Evolutionary conservation across 2,888 invertebrate genomes (phyloP).

Genomic region (Sphaerophoria rueppellii): DNA sequence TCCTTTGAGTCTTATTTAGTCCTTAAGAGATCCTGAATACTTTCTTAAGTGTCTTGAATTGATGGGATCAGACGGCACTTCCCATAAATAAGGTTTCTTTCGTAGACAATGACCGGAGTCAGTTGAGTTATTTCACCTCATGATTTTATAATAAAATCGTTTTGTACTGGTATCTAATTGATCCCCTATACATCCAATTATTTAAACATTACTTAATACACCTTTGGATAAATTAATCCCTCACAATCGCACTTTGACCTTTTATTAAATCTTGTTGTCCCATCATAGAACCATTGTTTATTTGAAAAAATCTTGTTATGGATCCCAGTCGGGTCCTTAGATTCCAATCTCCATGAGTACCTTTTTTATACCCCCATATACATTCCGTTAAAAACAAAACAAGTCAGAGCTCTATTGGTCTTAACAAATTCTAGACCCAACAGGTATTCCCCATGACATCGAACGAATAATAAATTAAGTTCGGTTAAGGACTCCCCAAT

Average conservation of each 20-base stretch:
- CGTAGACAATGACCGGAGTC: too few species aligned
- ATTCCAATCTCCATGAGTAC: slow-evolving; percentile 32
- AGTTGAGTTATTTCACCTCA: too few species aligned
- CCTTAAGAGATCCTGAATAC: too few species aligned
- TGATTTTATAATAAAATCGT: too few species aligned
- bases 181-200: slow-evolving; percentile 14
- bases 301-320: slow-evolving; percentile 22
- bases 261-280: slow-evolving; percentile 35
- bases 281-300: slow-evolving; percentile 5
- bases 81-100: too few species aligned
- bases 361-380: background rate
- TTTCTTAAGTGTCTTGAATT: too few species aligned
- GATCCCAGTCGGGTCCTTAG: slow-evolving; percentile 16
- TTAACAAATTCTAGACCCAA: slow-evolving; percentile 10
- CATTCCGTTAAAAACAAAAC: background rate
- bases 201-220: slow-evolving; percentile 21
- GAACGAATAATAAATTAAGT: slow-evolving; percentile 51
- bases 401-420: background rate
- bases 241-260: slow-evolving; percentile 39
- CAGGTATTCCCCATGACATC: slow-evolving; percentile 53
- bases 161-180: slow-evolving; percentile 19
- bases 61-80: too few species aligned
- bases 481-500: slow-evolving; percentile 39
- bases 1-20: too few species aligned
- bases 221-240: slow-evolving; percentile 4